Conservation (phyloP, 2,888 invertebrate species). For the Darwinula stevensoni region DNA sequence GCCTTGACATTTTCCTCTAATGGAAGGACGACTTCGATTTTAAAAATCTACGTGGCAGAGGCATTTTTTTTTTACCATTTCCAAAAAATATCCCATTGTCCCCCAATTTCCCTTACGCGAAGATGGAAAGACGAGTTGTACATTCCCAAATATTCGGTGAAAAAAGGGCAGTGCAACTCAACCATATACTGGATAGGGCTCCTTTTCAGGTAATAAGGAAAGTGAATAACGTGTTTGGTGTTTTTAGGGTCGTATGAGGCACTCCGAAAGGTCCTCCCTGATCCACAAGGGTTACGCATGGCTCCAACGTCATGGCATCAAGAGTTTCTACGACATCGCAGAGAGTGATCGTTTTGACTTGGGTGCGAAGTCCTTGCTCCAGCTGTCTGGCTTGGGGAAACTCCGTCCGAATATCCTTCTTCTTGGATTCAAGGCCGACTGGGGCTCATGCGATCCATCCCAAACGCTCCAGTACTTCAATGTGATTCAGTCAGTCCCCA, state of each 20-base stretch:
- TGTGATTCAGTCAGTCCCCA: slow-evolving; percentile 75
- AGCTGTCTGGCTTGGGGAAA: slow-evolving; percentile 75
- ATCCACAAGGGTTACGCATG: slow-evolving; percentile 31
- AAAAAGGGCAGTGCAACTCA: too few species aligned
- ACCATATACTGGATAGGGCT: too few species aligned
- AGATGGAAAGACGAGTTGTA: too few species aligned
- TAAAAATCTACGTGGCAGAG: too few species aligned
- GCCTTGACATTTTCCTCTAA: too few species aligned
- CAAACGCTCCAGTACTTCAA: slow-evolving; percentile 72
- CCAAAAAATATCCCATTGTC: too few species aligned
- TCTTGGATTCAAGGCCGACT: slow-evolving; percentile 80
- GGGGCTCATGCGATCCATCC: slow-evolving; percentile 43
- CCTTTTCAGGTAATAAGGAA: too few species aligned
- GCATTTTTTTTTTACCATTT: too few species aligned
- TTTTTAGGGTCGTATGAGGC: slow-evolving; percentile 8
- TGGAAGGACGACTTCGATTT: too few species aligned
- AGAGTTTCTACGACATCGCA: slow-evolving; percentile 63
- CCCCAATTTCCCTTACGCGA: too few species aligned
- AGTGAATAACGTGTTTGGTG: too few species aligned
- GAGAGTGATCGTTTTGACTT: slow-evolving; percentile 29
- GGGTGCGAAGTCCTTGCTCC: slow-evolving; percentile 56
- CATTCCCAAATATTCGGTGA: too few species aligned
- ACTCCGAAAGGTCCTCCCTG: slow-evolving; percentile 28
- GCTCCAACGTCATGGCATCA: slow-evolving; percentile 47
- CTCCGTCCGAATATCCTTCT: slow-evolving; percentile 73